Percentiles rank a stretch among this genome's conserved stretches.
Evolutionary conservation across 2,888 invertebrate genomes (phyloP).

Genomic region (Sclerodermus sp.): DNA sequence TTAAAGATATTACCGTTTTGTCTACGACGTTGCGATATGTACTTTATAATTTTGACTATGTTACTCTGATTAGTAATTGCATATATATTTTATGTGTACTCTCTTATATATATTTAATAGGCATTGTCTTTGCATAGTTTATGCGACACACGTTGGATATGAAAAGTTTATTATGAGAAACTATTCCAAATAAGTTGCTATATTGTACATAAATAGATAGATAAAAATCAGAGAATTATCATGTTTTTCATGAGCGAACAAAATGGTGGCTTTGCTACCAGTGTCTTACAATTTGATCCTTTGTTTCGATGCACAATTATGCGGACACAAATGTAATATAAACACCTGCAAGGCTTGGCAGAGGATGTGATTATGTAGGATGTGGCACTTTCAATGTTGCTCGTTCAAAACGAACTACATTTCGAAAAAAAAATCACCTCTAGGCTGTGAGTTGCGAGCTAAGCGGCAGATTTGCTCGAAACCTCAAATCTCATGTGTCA

Average conservation of each 20-base stretch:
- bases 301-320: constrained; percentile 45
- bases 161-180: constrained; percentile 30
- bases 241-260: constrained; percentile 31
- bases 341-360: constrained; percentile 29
- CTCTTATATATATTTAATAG: constrained; percentile 42
- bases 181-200: constrained; percentile 38
- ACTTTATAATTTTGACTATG: constrained; percentile 54
- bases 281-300: constrained; percentile 25
- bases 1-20: constrained; percentile 27
- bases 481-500: constrained; percentile 57
- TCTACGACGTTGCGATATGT: constrained; percentile 45
- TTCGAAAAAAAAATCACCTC: constrained; percentile 45
- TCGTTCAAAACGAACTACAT: constrained; percentile 31
- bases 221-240: constrained; percentile 3
- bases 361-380: constrained; percentile 22
- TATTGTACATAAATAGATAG: constrained; percentile 40
- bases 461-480: constrained; percentile 53
- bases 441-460: constrained; percentile 57
- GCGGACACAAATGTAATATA: constrained; percentile 4
- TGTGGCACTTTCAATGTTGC: constrained; percentile 25
- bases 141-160: constrained; percentile 39
- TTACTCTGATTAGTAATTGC: constrained; percentile 32
- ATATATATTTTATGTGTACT: constrained; percentile 52
- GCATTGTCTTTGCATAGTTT: constrained; percentile 51
- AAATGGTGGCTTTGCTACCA: constrained; percentile 34